Evolutionary conservation across 2,797 vertebrate species (phyloP), one percentile per base, ranked within the genome.

Genomic region (Parotocinclus haroldoi): DNA sequence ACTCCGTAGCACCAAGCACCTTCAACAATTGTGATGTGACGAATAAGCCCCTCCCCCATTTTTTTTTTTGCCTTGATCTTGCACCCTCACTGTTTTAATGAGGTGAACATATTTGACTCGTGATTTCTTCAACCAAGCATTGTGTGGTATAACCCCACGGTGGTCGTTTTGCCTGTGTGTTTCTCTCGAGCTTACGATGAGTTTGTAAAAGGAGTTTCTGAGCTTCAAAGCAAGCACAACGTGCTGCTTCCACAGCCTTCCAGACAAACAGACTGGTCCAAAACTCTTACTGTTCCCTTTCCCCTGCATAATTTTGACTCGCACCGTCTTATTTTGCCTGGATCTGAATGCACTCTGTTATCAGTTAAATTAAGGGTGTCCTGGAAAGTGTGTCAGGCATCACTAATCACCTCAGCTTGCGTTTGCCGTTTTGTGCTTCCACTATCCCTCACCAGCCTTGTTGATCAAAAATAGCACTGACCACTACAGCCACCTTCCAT

Each of bases 91-190:
- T 83, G 89, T 84, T 93, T 98, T 94, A 90, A 98, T 98, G 96
- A 98, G 96, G 93, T 96, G 95, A 98, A 92, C 85, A 57, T 83
- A 87, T 86, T 89, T 77, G 82, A 73, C 81, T 78, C 88, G 82
- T 81, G 72, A 90, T 80, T 89, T 80, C 85, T 84, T 86, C 87
- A 79, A 74, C 86, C 83, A 89, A 91, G 91, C 80, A 77, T 85
- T 85, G 83, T 86, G 70, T 75, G 74, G 76, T 74, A 67, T 56
- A 16, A 63, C 76, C 78, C 88, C 84, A 86, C 75, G 81, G 80
- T 85, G 83, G 77, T 49, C 14, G 16, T 85, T 90, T 92, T 85
- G 68, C 74, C 80, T 77, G 66, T 86, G 82, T 86, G 78, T 84
- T 88, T 76, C 75, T 80, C 86, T 75, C 81, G 80, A 88, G 82